These are phyloP conservation scores for Melitaea athalia DNA, from an alignment of 2,888 invertebrate species.

Conservation along the genomic window DNA sequence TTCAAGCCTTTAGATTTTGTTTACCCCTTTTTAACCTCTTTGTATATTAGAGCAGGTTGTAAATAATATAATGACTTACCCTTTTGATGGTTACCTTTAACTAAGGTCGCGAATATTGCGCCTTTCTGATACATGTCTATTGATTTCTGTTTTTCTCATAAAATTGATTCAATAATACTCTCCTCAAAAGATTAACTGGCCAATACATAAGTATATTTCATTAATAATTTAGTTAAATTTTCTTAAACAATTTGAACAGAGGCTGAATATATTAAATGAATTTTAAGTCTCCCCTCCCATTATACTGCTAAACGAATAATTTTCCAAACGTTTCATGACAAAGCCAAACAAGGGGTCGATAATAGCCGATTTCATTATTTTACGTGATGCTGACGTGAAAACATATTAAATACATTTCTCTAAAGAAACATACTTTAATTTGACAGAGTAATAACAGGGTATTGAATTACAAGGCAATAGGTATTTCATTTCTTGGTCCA, in stretches of 20 bases:
- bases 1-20: too few species aligned
- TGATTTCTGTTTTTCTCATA: too few species aligned
- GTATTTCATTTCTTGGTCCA: background rate
- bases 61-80: too few species aligned
- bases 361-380: conserved; percentile 19
- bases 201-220: background rate
- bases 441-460: conserved; percentile 2
- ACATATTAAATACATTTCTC: conserved; percentile 18
- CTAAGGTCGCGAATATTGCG: too few species aligned
- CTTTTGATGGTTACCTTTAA: too few species aligned
- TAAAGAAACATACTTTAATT: conserved; percentile 13
- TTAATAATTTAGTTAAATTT: conserved; percentile 5
- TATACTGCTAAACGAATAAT: conserved; percentile 5
- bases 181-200: too few species aligned
- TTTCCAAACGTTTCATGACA: background rate
- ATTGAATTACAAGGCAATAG: background rate
- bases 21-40: too few species aligned
- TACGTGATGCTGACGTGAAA: conserved; percentile 14
- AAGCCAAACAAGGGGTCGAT: conserved; percentile 16
- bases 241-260: conserved; percentile 2
- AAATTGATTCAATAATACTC: too few species aligned
- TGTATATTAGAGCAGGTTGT: too few species aligned
- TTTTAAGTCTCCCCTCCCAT: background rate
- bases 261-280: conserved; percentile 5
- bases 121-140: too few species aligned